Percentiles rank a stretch among this genome's conserved stretches.
Evolutionary conservation across 2,797 vertebrate genomes (phyloP).

Genomic region (Thripadectes ignobilis): DNA sequence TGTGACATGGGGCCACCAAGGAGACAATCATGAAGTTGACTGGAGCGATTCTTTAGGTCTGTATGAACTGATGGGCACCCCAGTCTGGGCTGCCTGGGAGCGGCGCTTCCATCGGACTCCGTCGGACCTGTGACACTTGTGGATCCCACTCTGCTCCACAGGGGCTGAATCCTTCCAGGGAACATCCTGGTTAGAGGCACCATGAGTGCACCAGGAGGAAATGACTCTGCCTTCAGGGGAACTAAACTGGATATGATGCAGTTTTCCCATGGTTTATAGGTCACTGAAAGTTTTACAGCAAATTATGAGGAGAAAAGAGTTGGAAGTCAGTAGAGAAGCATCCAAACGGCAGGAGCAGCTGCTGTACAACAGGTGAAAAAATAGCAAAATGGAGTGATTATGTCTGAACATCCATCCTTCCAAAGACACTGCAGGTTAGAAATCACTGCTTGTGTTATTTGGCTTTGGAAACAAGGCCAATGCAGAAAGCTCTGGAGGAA

Average conservation of each 20-base stretch:
- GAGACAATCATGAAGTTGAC: not conserved
- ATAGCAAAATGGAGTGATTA: not conserved
- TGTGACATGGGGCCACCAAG: not conserved
- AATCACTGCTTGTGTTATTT: slow-evolving; percentile 21
- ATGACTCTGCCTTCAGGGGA: not conserved
- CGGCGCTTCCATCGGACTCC: accelerated
- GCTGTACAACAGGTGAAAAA: slow-evolving; percentile 21
- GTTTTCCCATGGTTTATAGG: not conserved
- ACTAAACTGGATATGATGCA: not conserved
- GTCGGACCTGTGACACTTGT: not conserved
- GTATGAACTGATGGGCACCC: not conserved
- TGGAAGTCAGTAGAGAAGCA: not conserved
- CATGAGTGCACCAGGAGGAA: not conserved
- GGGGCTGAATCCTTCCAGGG: not conserved
- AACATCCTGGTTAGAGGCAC: not conserved
- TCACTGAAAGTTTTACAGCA: not conserved
- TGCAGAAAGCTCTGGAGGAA: slow-evolving; percentile 1
- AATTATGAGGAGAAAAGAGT: slow-evolving; percentile 22
- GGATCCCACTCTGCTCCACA: not conserved
- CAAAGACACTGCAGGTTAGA: slow-evolving; percentile 12
- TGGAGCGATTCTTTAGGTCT: not conserved
- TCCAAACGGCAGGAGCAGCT: not conserved
- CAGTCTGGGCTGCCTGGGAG: not conserved
- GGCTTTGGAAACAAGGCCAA: slow-evolving; percentile 20
- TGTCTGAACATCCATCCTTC: slow-evolving; percentile 23